Percentiles rank a stretch among this genome's conserved stretches.
phyloP scores from a whole-genome alignment of 1,140 invertebrate genomes.

The Brachionus calyciflorus region DNA sequence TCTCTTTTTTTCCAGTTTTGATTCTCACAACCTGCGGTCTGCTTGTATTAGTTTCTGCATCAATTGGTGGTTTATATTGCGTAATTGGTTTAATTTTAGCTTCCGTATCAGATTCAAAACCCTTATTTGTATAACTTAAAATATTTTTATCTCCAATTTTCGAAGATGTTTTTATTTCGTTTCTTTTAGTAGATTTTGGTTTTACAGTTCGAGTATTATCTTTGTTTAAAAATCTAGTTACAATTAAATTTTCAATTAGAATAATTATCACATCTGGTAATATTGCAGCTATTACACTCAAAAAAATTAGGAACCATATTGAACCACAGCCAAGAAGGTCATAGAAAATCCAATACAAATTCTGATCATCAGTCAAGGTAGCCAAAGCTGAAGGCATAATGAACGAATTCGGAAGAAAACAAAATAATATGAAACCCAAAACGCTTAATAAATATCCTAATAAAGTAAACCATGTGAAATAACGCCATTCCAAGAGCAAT shows the following conservation, averaged over 20 bases:
- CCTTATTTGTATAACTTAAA: no score
- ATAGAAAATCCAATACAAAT: conserved; percentile 43
- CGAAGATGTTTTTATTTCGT: no score
- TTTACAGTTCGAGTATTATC: no score
- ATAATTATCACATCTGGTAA: conserved; percentile 15
- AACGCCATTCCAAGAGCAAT: conserved; percentile 12
- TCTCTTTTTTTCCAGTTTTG: no score
- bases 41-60: no score
- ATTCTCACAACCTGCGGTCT: no score
- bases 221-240: no score
- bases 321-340: conserved; percentile 7
- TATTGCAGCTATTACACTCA: conserved; percentile 5
- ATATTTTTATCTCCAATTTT: no score
- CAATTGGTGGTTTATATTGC: no score
- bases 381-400: conserved; percentile 23
- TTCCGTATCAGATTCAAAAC: no score
- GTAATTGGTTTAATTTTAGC: no score
- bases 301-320: conserved; percentile 29
- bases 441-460: neutral
- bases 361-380: conserved; percentile 3
- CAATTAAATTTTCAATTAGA: neutral
- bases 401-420: conserved; percentile 28
- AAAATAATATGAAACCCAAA: neutral
- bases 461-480: conserved; percentile 10
- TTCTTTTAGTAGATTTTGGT: no score